A percentile compares a stretch with the other conserved stretches of the same genome.
Evolutionary conservation across 1,140 invertebrate genomes (phyloP).

Genomic region (Oscheius sp.): DNA sequence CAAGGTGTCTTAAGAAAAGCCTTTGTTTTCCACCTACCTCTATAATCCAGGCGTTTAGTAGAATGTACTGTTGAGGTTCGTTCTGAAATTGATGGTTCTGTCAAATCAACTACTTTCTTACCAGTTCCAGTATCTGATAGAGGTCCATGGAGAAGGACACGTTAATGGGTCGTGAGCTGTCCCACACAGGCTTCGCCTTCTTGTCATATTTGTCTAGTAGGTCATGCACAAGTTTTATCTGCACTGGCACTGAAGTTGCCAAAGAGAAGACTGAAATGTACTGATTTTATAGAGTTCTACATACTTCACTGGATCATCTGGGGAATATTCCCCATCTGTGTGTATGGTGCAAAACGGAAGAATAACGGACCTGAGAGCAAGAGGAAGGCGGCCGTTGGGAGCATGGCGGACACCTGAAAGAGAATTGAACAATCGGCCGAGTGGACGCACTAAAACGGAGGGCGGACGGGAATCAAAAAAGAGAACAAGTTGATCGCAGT

Average conservation of each 20-base stretch:
- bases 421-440: no score
- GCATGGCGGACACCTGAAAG: no score
- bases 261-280: neutral
- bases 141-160: conserved; percentile 59
- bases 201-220: conserved; percentile 57
- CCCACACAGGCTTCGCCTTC: conserved; percentile 57
- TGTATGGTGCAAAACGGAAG: no score
- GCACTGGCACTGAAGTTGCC: conserved; percentile 17
- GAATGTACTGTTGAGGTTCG: conserved; percentile 57
- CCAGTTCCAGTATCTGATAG: conserved; percentile 59
- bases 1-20: no score
- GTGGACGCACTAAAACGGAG: no score
- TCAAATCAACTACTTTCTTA: conserved; percentile 36
- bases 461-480: no score
- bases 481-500: no score
- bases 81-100: conserved; percentile 50
- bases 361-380: no score
- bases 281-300: no score
- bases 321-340: no score
- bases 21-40: conserved; percentile 40
- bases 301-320: no score
- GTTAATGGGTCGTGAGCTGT: conserved; percentile 50
- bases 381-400: no score
- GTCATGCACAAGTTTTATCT: conserved; percentile 57
- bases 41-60: conserved; percentile 59